Conservation (phyloP, 1,140 invertebrate species). For the Philaenus spumarius region DNA sequence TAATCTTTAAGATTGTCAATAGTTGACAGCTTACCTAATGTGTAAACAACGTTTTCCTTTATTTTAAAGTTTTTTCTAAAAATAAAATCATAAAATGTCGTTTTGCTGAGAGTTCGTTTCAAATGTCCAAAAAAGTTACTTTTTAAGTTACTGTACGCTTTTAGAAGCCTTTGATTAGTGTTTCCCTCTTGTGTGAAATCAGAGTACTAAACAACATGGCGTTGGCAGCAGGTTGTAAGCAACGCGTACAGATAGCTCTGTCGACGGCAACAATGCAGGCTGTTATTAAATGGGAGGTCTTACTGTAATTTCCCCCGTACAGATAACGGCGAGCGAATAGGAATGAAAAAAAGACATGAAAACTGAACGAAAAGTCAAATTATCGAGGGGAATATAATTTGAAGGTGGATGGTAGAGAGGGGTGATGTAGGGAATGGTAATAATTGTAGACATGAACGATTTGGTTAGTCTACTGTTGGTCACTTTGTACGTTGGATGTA, state of each 20-base stretch:
- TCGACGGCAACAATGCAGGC: constrained; percentile 6
- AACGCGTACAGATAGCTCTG: not conserved
- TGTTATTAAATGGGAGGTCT: constrained; percentile 26
- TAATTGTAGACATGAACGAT: constrained; percentile 11
- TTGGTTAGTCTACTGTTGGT: constrained; percentile 3
- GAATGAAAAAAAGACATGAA: constrained; percentile 21
- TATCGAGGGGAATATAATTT: constrained; percentile 26
- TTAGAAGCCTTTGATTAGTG: not conserved
- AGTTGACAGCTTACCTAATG: no score
- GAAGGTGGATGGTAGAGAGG: constrained; percentile 14
- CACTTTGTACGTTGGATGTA: not conserved
- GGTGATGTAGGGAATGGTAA: constrained; percentile 14
- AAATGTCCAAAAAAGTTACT: no score
- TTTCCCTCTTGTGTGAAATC: not conserved
- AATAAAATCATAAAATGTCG: no score
- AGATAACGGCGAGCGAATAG: constrained; percentile 16
- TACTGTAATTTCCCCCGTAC: constrained; percentile 12
- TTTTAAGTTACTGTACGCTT: no score
- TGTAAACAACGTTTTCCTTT: no score
- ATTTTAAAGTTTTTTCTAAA: no score
- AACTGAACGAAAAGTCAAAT: constrained; percentile 25
- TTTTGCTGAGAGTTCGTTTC: no score
- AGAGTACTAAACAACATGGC: not conserved
- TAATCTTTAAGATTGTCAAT: no score
- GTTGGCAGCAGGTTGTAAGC: not conserved